phyloP scores from a whole-genome alignment of 2,113 vertebrate genomes.

The Brevimyrus niger region DNA sequence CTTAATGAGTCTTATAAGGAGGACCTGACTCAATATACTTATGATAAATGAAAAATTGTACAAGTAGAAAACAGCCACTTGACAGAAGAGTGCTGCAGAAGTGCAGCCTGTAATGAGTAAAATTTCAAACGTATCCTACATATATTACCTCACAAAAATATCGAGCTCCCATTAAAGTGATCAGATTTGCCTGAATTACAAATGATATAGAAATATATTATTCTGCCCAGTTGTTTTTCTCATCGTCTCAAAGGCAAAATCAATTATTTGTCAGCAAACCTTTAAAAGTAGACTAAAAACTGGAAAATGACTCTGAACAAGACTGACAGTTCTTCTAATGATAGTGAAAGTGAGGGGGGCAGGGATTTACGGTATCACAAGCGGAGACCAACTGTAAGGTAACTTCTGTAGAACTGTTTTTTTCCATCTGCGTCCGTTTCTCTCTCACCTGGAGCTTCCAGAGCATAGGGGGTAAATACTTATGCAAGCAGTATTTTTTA shows the following conservation, averaged over 20 bases:
- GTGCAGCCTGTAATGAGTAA: not conserved
- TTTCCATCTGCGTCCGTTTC: too few species aligned
- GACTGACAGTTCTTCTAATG: too few species aligned
- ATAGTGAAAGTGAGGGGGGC: too few species aligned
- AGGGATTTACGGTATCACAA: too few species aligned
- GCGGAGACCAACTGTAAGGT: too few species aligned
- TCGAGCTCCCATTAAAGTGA: not conserved
- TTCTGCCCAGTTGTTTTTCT: not conserved
- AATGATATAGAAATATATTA: not conserved
- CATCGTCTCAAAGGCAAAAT: not conserved
- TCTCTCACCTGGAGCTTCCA: too few species aligned
- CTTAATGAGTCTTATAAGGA: not conserved
- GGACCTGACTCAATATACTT: not conserved
- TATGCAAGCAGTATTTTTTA: too few species aligned
- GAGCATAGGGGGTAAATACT: too few species aligned
- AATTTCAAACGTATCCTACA: not conserved
- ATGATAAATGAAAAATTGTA: not conserved
- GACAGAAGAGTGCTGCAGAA: not conserved
- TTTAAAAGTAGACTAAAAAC: not conserved
- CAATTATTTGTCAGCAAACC: not conserved
- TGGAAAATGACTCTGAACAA: not conserved
- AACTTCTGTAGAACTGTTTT: too few species aligned
- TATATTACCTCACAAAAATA: not conserved
- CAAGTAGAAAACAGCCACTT: not conserved
- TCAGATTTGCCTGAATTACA: not conserved